These are phyloP conservation scores for Plagiodera versicolora DNA, from an alignment of 2,888 invertebrate species.

Conservation along the genomic window DNA sequence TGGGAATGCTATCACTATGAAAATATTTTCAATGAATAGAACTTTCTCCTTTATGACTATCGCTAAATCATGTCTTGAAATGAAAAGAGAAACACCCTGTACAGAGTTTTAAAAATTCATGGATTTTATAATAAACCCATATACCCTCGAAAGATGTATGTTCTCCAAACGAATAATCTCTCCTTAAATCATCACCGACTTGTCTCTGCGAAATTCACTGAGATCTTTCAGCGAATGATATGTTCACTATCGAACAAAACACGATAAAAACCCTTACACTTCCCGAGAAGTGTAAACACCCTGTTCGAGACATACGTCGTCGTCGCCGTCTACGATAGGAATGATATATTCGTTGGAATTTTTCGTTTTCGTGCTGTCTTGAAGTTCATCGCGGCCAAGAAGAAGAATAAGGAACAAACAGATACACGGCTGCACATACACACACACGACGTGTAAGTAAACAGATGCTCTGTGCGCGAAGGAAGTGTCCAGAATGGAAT, in stretches of 20 bases:
- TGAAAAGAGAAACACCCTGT: too few relatives aligned
- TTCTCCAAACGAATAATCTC: too few relatives aligned
- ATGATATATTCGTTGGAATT: slow-evolving; percentile 11
- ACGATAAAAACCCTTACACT: not conserved
- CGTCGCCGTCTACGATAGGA: not conserved
- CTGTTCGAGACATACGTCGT: not conserved
- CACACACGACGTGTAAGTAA: not conserved
- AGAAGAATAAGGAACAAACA: slow-evolving; percentile 15
- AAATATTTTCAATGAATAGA: too few relatives aligned
- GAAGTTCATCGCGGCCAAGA: slow-evolving; percentile 9
- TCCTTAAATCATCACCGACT: not conserved
- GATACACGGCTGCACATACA: not conserved
- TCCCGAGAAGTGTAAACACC: not conserved
- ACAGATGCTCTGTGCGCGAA: not conserved
- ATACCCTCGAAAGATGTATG: too few relatives aligned
- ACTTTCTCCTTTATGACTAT: too few relatives aligned
- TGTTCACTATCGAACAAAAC: not conserved
- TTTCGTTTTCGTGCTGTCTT: slow-evolving; percentile 2
- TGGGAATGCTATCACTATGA: too few relatives aligned
- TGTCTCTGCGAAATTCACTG: not conserved
- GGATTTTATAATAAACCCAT: too few relatives aligned
- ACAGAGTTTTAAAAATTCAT: too few relatives aligned
- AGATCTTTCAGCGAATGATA: not conserved
- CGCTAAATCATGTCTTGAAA: too few relatives aligned
- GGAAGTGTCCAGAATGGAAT: not conserved